Evolutionary conservation across 2,888 invertebrate genomes (phyloP).

Genomic region (Thymelicus lineola): DNA sequence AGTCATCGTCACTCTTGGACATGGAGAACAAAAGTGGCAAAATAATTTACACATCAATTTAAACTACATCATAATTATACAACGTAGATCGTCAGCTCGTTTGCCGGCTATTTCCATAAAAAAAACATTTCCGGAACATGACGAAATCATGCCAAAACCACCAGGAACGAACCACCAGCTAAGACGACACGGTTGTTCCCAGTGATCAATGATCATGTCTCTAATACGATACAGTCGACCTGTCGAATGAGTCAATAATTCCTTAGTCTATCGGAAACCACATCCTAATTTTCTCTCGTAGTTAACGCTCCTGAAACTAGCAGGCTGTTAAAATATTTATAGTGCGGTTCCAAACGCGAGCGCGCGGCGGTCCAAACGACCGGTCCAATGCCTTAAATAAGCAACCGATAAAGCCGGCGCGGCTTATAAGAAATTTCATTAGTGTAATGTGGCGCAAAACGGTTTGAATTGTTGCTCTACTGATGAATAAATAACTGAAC

Average conservation of each 20-base stretch:
- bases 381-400: conserved; percentile 52
- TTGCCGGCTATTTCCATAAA: too few relatives aligned
- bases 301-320: conserved; percentile 54
- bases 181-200: neutral
- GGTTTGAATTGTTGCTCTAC: conserved; percentile 6
- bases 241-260: neutral
- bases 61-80: too few relatives aligned
- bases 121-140: too few relatives aligned
- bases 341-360: conserved; percentile 64
- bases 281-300: conserved; percentile 53
- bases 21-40: too few relatives aligned
- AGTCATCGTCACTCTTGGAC: too few relatives aligned
- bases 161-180: too few relatives aligned
- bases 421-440: conserved; percentile 32
- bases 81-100: too few relatives aligned
- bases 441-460: conserved; percentile 11
- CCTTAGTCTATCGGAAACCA: conserved; percentile 13
- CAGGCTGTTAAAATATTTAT: conserved; percentile 72
- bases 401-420: conserved; percentile 22
- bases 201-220: neutral
- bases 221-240: neutral
- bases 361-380: conserved; percentile 53
- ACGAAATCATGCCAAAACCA: too few relatives aligned
- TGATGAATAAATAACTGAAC: too few relatives aligned
- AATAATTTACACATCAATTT: too few relatives aligned